Base-by-base conservation (phyloP, 64 coral and sea anemone species). In the Pachyseris speciosa region DNA sequence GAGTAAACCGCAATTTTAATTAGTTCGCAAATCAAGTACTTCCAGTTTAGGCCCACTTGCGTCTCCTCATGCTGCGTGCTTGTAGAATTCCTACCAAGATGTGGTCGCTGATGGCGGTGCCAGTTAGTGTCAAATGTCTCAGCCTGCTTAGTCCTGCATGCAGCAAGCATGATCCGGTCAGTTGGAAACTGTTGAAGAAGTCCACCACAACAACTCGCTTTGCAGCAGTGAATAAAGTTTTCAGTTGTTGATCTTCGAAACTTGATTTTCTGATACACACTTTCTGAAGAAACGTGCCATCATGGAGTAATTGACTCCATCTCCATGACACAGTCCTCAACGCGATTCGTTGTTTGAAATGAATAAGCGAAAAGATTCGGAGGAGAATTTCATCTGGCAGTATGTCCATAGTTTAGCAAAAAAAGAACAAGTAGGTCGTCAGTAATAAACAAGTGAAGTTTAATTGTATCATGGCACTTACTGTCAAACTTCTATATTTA, bases 381-480 rank as follows among this genome's bases (percentile, higher is more conserved):
- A 9, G 2, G 12, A 57, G 52, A 57, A 57, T 57, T 9, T 57
- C 52, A 57, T 57, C 52, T 15, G 22, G 57, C 57, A 60, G 57
- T 60, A 60, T 60, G 26, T 60, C 57, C 57, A 60, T 60, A 60
- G 57, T 60, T n/a, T n/a, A n/a, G n/a, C n/a, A n/a, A n/a, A n/a
- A n/a, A n/a, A n/a, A n/a, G n/a, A n/a, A n/a, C n/a, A 60, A 60
- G 57, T 24, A 60, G 57, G n/a, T 60, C n/a, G 57, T 25, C 57
- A 60, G 57, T 60, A 60, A 60, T 24, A 25, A 60, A 25, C 3
- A 53, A 53, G 10, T 53, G 3, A 25, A 60, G 57, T 60, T 60
- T 24, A 19, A 24, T n/a, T n/a, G n/a, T n/a, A 60, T 60, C 9
- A 24, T 24, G 4, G 57, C 57, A 8, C 2, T 24, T 25, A 60